A percentile compares a stretch with the other conserved stretches of the same genome.
These are phyloP conservation scores for Drosophila pectinifera DNA, from an alignment of 1,140 invertebrate species.

Conservation along the genomic window DNA sequence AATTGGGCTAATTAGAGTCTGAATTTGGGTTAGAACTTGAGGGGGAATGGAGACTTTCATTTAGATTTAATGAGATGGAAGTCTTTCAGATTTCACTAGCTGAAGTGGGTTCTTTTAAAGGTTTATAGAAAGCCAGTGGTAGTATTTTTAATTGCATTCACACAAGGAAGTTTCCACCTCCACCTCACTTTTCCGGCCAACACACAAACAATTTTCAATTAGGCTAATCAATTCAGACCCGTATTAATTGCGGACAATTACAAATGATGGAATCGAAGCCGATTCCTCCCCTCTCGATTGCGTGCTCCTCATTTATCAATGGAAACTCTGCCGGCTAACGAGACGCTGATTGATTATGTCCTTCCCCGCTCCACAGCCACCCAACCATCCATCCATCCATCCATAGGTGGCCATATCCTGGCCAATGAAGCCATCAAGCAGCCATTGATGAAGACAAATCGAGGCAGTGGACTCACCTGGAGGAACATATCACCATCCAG, in stretches of 20 bases:
- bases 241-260: constrained; percentile 75
- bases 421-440: constrained; percentile 65
- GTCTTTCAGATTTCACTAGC: not conserved
- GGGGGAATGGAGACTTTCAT: not conserved
- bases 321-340: constrained; percentile 42
- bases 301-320: constrained; percentile 47
- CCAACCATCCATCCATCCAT: not conserved
- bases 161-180: too few relatives aligned
- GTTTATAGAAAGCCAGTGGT: not conserved
- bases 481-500: constrained; percentile 97
- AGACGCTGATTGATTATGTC: constrained; percentile 75
- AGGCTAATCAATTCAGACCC: constrained; percentile 43
- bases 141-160: not conserved
- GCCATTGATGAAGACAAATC: constrained; percentile 75
- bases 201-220: constrained; percentile 29
- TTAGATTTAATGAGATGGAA: not conserved
- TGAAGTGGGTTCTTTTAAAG: not conserved
- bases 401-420: constrained; percentile 64
- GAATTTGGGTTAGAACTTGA: constrained; percentile 6
- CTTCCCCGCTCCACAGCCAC: constrained; percentile 1
- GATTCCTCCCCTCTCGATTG: constrained; percentile 28
- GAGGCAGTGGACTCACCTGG: constrained; percentile 89
- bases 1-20: constrained; percentile 8
- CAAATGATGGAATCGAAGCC: constrained; percentile 30
- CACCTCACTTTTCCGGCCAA: too few relatives aligned